phyloP scores from a whole-genome alignment of 2,113 vertebrate species.

The Dipodomys ordii region DNA sequence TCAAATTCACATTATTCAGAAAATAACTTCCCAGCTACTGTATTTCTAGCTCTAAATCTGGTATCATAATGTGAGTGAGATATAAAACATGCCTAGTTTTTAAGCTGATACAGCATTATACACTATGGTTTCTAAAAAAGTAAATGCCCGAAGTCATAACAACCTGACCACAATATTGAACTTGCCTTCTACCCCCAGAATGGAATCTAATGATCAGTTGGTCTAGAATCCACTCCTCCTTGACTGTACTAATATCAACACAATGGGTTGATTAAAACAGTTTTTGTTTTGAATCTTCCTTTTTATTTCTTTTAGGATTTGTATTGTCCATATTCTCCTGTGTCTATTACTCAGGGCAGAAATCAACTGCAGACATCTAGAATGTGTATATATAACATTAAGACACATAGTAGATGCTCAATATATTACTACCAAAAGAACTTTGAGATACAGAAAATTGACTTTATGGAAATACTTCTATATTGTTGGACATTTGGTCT shows the following conservation, averaged over 20 bases:
- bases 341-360: background rate
- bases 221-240: background rate
- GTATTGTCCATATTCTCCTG: background rate
- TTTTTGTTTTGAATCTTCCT: too few relatives aligned
- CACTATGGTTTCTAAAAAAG: background rate
- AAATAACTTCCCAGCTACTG: background rate
- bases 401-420: background rate
- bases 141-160: background rate
- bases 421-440: background rate
- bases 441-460: background rate
- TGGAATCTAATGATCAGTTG: background rate
- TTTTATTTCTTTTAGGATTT: background rate
- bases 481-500: background rate
- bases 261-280: background rate
- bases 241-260: background rate
- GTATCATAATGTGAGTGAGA: background rate
- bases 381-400: background rate
- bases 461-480: background rate
- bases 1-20: background rate
- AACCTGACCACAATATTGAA: background rate
- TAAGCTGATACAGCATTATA: background rate
- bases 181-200: background rate
- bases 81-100: conserved; percentile 35
- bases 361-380: background rate
- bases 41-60: background rate